These are phyloP conservation scores for Mechanitis mazaeus DNA, from an alignment of 2,888 invertebrate genomes.

Conservation along the genomic window DNA sequence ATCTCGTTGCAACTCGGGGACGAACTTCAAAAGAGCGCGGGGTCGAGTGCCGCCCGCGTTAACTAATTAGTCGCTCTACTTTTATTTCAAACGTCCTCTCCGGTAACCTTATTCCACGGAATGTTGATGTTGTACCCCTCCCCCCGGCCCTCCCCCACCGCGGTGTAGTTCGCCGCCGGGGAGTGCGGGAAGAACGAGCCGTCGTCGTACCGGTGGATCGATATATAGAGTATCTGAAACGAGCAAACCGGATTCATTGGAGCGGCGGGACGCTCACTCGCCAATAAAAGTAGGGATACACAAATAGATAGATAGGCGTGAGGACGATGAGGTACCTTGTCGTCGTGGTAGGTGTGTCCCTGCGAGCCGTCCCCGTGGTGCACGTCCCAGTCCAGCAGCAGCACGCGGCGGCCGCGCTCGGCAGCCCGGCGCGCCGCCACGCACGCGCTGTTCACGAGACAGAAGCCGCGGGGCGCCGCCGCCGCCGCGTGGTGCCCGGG, in stretches of 20 bases:
- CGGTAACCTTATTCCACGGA: conserved; percentile 87
- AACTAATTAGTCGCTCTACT: too few relatives aligned
- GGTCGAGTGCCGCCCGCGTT: too few relatives aligned
- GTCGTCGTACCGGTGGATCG: conserved; percentile 93
- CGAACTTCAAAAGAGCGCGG: too few relatives aligned
- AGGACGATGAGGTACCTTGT: conserved; percentile 48
- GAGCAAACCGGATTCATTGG: background rate
- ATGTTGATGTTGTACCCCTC: conserved; percentile 94
- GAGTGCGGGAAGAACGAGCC: conserved; percentile 92
- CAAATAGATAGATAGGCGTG: too few relatives aligned
- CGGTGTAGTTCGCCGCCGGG: conserved; percentile 79
- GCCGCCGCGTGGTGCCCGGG: conserved; percentile 94
- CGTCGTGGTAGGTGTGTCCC: conserved; percentile 83
- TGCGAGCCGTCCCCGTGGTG: conserved; percentile 97
- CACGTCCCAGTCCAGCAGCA: conserved; percentile 96
- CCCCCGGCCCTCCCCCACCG: conserved; percentile 81
- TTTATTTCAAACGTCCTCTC: too few relatives aligned
- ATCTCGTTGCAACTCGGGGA: too few relatives aligned
- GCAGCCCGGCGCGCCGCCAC: conserved; percentile 82
- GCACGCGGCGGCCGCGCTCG: conserved; percentile 76
- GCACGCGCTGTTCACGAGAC: conserved; percentile 91
- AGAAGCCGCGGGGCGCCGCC: conserved; percentile 89
- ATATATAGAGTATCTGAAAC: conserved; percentile 88
- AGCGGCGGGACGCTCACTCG: background rate
- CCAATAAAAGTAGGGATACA: background rate